Evolutionary conservation across 2,113 vertebrate species (phyloP).

Genomic region (Oryctolagus cuniculus): mOryCun1.1 NC_091448.1:43180001-43180500

Average conservation of each 20-base stretch:
- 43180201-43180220: neutral
- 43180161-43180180: neutral
- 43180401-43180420: neutral
- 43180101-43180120: conserved; percentile 16
- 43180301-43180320: conserved; percentile 15
- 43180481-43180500: neutral
- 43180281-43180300: neutral
- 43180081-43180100: neutral
- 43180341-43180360: neutral
- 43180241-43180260: neutral
- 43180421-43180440: neutral
- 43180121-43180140: neutral
- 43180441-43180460: neutral
- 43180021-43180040: no score
- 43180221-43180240: neutral
- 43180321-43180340: neutral
- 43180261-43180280: neutral
- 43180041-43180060: no score
- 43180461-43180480: neutral
- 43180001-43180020: no score
- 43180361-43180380: neutral
- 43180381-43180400: neutral
- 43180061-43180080: no score
- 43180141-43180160: neutral
- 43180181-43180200: neutral